phyloP scores from a whole-genome alignment of 1,140 invertebrate genomes.

The Scaptomyza pallida region DNA sequence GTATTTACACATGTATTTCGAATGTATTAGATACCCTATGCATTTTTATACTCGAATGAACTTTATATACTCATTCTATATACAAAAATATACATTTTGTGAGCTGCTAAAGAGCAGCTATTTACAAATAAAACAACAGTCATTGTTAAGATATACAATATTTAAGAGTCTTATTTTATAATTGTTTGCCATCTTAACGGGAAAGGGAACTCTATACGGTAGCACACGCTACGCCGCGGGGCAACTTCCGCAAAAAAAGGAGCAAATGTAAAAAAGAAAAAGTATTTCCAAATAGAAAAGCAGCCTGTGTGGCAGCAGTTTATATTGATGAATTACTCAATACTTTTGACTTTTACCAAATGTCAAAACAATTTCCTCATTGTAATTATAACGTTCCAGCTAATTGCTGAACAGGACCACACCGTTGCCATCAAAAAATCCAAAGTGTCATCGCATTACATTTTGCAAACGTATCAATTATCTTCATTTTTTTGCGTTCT shows the following conservation, averaged over 20 bases:
- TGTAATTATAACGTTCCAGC: slow-evolving; percentile 55
- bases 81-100: slow-evolving; percentile 5
- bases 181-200: slow-evolving; percentile 22
- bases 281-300: slow-evolving; percentile 41
- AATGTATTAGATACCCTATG: slow-evolving; percentile 24
- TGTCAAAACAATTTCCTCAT: slow-evolving; percentile 66
- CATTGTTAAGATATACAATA: slow-evolving; percentile 59
- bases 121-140: slow-evolving; percentile 65
- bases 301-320: slow-evolving; percentile 51
- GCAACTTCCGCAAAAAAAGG: slow-evolving; percentile 41
- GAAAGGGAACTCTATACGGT: slow-evolving; percentile 36
- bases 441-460: slow-evolving; percentile 74
- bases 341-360: slow-evolving; percentile 56
- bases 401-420: slow-evolving; percentile 65
- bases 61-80: slow-evolving; percentile 45
- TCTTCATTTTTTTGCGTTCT: slow-evolving; percentile 35
- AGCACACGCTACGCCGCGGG: slow-evolving; percentile 74
- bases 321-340: slow-evolving; percentile 64
- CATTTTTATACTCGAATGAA: slow-evolving; percentile 54
- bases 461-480: slow-evolving; percentile 81
- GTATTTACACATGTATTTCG: slow-evolving; percentile 34
- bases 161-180: slow-evolving; percentile 30
- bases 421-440: slow-evolving; percentile 59
- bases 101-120: slow-evolving; percentile 19
- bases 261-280: slow-evolving; percentile 26